These are phyloP conservation scores for Dermolepida albohirtum DNA, from an alignment of 2,888 invertebrate species.

Conservation along the genomic window DNA sequence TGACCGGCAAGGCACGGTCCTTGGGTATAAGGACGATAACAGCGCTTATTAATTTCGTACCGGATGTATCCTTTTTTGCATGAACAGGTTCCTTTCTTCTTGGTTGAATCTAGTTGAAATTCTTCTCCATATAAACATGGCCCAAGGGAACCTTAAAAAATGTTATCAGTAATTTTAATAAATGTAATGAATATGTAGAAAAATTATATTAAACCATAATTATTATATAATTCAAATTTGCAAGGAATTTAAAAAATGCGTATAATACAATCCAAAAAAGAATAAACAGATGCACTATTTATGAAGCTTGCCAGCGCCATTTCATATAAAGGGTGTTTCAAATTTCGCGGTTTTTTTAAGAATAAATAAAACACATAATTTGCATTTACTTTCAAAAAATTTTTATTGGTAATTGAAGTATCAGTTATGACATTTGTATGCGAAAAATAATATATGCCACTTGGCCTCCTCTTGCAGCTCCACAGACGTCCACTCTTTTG, in stretches of 20 bases:
- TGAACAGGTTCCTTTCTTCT: constrained; percentile 70
- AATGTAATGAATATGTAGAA: no score
- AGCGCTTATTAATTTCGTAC: constrained; percentile 71
- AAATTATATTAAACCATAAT: no score
- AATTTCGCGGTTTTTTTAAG: no score
- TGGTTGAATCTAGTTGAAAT: constrained; percentile 69
- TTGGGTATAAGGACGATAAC: constrained; percentile 82
- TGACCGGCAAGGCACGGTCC: constrained; percentile 80
- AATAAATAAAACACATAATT: no score
- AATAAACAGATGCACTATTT: not conserved
- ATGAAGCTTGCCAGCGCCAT: not conserved
- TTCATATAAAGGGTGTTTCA: no score
- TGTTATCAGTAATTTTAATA: not conserved
- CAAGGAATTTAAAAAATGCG: not conserved
- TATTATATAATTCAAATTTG: no score
- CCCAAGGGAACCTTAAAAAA: constrained; percentile 74
- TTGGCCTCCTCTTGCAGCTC: no score
- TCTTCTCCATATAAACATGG: constrained; percentile 82
- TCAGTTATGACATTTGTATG: no score
- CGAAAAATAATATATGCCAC: no score
- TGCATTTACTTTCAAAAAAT: no score
- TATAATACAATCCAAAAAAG: constrained; percentile 1
- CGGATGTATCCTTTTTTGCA: constrained; percentile 78
- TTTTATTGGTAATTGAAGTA: no score
- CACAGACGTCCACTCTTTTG: no score